Base-by-base conservation (phyloP, 2,888 invertebrate genomes). In the Archaeoteleia sp. region DNA sequence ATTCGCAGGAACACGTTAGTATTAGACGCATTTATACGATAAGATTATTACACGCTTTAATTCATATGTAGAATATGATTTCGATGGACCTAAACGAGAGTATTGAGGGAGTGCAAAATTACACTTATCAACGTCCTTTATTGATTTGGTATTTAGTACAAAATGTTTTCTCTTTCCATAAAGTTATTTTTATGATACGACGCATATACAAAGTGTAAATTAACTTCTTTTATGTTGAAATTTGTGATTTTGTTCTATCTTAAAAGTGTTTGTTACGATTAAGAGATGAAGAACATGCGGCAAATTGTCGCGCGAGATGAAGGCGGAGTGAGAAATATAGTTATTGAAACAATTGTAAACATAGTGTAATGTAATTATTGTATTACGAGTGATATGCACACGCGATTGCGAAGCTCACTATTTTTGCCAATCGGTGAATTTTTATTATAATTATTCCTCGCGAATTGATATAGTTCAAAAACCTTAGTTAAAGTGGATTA, bases 1-100 rank as follows among this genome's bases (percentile, higher is more conserved):
- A 65, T 65, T 71, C 66, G 70, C 73, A 68, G 70, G 67, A 75
- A 73, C 70, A 67, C 68, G 39, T 74, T 80, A 80, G 80, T 79
- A 80, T 79, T 80, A 80, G 75, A 77, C 55, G 80, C 78, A 81
- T 81, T 81, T 80, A 81, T 76, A 77, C 55, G 29, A 74, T 75
- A 78, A 78, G 67, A 75, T 54, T 37, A 71, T 68, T 72, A 75
- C 74, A 72, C 60, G 75, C 67, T 74, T 73, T 72, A 71, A 66
- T 75, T 74, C 54, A 60, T 66, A 73, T 53, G 69, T 72, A 73
- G 72, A 60, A 10, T 73, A 73, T 69, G 63, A 74, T 74, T 74
- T 74, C 70, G 74, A 74, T 70, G 76, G 77, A 78, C 77, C 77
- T 76, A 76, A 76, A 73, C 32, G 70, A 74, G 74, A 74, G 67